Evolutionary conservation across 2,888 invertebrate species (phyloP).

Genomic region (Mimumesa dahlbomi): DNA sequence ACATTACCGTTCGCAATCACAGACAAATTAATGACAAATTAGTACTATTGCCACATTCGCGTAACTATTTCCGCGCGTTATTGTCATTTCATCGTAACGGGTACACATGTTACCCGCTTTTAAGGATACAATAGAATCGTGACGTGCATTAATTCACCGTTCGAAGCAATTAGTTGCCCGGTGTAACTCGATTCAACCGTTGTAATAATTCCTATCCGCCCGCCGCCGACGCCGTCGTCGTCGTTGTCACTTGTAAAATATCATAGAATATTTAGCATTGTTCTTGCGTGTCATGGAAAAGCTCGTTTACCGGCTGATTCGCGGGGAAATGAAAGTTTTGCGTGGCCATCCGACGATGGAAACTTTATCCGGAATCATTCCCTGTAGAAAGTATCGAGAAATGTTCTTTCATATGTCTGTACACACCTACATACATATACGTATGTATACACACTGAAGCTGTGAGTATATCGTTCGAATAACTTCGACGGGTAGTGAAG

Average conservation of each 20-base stretch:
- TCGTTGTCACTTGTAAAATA: no score
- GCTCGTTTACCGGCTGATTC: no score
- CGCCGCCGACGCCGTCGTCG: no score
- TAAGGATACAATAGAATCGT: slow-evolving; percentile 25
- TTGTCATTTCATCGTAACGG: slow-evolving; percentile 35
- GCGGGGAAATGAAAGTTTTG: neutral
- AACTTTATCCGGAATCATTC: slow-evolving; percentile 40
- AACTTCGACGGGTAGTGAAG: slow-evolving; percentile 48
- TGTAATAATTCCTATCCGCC: slow-evolving; percentile 4
- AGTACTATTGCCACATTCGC: slow-evolving; percentile 14
- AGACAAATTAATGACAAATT: slow-evolving; percentile 41
- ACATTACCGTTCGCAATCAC: slow-evolving; percentile 33
- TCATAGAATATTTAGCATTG: no score
- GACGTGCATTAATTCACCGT: slow-evolving; percentile 31
- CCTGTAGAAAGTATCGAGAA: slow-evolving; percentile 10
- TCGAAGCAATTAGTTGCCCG: slow-evolving; percentile 29
- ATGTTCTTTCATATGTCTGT: no score
- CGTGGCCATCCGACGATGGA: neutral
- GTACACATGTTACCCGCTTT: slow-evolving; percentile 18
- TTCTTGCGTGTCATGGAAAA: no score
- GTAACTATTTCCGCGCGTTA: slow-evolving; percentile 39
- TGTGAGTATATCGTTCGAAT: slow-evolving; percentile 8
- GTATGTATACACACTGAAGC: neutral
- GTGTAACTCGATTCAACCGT: slow-evolving; percentile 30
- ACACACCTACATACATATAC: no score